Conservation (phyloP, 2,888 invertebrate genomes). For the Stenchaetothrips biformis region DNA sequence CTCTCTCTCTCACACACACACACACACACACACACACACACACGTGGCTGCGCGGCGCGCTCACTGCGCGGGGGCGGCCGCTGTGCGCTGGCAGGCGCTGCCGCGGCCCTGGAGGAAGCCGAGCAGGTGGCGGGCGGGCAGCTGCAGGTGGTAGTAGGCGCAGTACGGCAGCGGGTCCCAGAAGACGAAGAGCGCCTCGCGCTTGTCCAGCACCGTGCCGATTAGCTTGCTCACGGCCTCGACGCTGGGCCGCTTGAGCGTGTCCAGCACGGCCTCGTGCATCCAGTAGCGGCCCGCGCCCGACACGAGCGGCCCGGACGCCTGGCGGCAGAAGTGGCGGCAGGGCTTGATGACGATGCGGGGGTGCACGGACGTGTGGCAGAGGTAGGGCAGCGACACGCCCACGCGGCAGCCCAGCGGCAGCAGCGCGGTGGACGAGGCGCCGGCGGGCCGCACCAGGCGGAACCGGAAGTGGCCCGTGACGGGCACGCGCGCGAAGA, state of each 20-base stretch:
- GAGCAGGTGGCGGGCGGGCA: conserved; percentile 59
- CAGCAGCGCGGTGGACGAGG: conserved; percentile 55
- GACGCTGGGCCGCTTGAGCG: conserved; percentile 49
- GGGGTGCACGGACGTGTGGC: conserved; percentile 65
- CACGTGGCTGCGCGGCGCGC: too few relatives aligned
- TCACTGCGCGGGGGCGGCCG: conserved; percentile 41
- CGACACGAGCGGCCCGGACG: conserved; percentile 51
- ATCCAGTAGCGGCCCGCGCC: conserved; percentile 54
- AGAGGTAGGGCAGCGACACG: conserved; percentile 74
- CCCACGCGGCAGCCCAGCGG: conserved; percentile 70
- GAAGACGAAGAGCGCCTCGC: conserved; percentile 73
- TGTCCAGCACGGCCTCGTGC: conserved; percentile 54
- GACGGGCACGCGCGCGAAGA: conserved; percentile 55
- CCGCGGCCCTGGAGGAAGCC: conserved; percentile 52
- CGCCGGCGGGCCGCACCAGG: conserved; percentile 53
- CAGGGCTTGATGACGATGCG: conserved; percentile 60
- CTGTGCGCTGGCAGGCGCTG: conserved; percentile 44
- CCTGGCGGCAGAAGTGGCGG: conserved; percentile 55
- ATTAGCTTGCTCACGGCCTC: conserved; percentile 56
- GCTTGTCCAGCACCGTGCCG: conserved; percentile 67
- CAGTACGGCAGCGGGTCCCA: conserved; percentile 85
- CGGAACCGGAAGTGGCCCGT: conserved; percentile 76
- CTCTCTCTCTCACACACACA: too few relatives aligned
- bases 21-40: too few relatives aligned
- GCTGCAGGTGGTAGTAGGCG: conserved; percentile 76